Percentiles rank a stretch among this genome's conserved stretches.
These are phyloP conservation scores for Acanthococcus lagerstroemiae DNA, from an alignment of 2,888 invertebrate species.

Conservation along the genomic window DNA sequence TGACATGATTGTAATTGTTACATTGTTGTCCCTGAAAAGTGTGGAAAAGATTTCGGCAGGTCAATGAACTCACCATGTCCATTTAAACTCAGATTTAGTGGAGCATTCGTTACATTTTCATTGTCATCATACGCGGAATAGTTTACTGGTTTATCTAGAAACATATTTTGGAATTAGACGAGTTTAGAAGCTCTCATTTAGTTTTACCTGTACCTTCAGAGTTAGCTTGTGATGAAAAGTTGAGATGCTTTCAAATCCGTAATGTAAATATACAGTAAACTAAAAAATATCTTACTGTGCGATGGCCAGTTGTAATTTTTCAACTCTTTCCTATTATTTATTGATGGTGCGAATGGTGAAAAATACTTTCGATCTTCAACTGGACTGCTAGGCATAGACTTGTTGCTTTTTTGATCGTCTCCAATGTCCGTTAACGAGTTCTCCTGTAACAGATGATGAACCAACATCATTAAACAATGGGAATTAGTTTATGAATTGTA, in stretches of 20 bases:
- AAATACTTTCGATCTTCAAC: conserved; percentile 12
- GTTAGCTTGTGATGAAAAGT: no score
- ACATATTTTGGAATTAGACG: background rate
- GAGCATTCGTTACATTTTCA: conserved; percentile 56
- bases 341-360: conserved; percentile 1
- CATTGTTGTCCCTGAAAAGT: no score
- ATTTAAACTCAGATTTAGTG: conserved; percentile 71
- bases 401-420: background rate
- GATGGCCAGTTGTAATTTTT: conserved; percentile 19
- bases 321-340: conserved; percentile 5
- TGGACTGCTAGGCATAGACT: conserved; percentile 13
- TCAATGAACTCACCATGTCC: conserved; percentile 42
- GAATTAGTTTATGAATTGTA: no score
- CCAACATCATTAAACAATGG: background rate
- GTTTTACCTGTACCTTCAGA: no score
- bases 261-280: no score
- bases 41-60: background rate
- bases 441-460: background rate
- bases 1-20: background rate
- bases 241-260: no score
- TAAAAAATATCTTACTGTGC: no score
- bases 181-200: no score
- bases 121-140: conserved; percentile 20
- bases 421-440: background rate
- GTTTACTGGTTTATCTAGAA: conserved; percentile 16